phyloP scores from a whole-genome alignment of 53 echinoderm and acorn worm species.

The Antedon mediterranea region DNA sequence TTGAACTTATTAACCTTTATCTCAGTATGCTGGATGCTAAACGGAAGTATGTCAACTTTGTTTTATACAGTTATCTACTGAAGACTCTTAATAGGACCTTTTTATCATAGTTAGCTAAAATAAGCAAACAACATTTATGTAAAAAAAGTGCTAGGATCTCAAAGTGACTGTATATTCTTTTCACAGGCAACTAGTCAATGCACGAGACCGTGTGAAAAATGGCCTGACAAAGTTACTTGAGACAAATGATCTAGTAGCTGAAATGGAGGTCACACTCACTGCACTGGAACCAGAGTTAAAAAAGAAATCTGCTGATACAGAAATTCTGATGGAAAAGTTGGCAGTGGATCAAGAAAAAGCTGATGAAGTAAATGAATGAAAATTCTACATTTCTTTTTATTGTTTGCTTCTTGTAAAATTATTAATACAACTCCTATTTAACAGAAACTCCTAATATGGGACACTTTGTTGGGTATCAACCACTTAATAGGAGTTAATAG shows the following conservation, averaged over 20 bases:
- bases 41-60: slow-evolving; percentile 52
- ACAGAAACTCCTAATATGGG: no score
- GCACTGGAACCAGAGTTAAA: slow-evolving; percentile 90
- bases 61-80: neutral
- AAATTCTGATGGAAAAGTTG: slow-evolving; percentile 79
- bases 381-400: neutral
- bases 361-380: slow-evolving; percentile 84
- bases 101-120: no score
- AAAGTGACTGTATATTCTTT: neutral
- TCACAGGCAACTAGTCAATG: slow-evolving; percentile 73
- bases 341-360: slow-evolving; percentile 96
- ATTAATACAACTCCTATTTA: no score
- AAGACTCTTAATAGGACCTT: neutral
- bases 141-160: no score
- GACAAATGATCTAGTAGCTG: slow-evolving; percentile 84
- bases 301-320: slow-evolving; percentile 90
- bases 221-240: slow-evolving; percentile 82
- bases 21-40: slow-evolving; percentile 88
- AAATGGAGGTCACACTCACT: slow-evolving; percentile 84
- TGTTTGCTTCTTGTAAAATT: neutral
- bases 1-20: slow-evolving; percentile 96
- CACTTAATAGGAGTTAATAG: neutral
- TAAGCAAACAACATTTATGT: no score
- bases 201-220: slow-evolving; percentile 81
- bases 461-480: no score